Base-by-base conservation (phyloP, 2,888 invertebrate species). In the Synanthedon andrenaeformis region DNA sequence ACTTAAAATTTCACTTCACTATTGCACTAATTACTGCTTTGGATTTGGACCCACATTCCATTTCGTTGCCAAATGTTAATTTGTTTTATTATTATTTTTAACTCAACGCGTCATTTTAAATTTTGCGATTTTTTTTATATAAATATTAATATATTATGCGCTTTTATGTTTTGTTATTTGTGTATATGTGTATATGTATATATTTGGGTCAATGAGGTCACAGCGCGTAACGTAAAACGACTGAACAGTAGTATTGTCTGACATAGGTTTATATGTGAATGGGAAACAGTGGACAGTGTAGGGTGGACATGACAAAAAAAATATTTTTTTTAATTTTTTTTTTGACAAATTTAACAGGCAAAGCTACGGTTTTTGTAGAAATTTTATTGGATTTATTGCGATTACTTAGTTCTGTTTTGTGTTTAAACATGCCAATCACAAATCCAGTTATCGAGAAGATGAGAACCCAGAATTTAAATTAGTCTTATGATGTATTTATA, bases 261-360 rank as follows among this genome's bases (percentile, higher is more conserved):
- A 76, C 74, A 74, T 83, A 82, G 78, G 75, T 78, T 87, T 87
- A 83, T 87, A 87, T 85, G 82, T 74, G 78, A 76, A 73, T 74
- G 76, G 72, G 69, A 79, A 72, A 73, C 66, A 58, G 56, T 42
- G 55, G 67, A 59, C 56, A 68, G 72, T 66, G 62, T 76, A 62
- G 56, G 62, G n/a, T 77, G 76, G 86, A 84, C 64, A 63, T 42
- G 67, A 54, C 64, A 42, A 51, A 52, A 41, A 5, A 35, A 19
- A 6, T 53, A 42, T 19, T 28, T 6, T 1, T 28, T 28, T 28
- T 28, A 28, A n/a, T n/a, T 8, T 28, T 28, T 2, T 2, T 28
- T 28, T 2, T 6, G 28, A 8, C 28, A 28, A 8, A 6, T 35
- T 35, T 35, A 35, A 35, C 0, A 35, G 35, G 35, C 10, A 35